A percentile compares a stretch with the other conserved stretches of the same genome.
Conservation (phyloP, 2,888 invertebrate genomes). For the Anagyrus pseudococci region DNA sequence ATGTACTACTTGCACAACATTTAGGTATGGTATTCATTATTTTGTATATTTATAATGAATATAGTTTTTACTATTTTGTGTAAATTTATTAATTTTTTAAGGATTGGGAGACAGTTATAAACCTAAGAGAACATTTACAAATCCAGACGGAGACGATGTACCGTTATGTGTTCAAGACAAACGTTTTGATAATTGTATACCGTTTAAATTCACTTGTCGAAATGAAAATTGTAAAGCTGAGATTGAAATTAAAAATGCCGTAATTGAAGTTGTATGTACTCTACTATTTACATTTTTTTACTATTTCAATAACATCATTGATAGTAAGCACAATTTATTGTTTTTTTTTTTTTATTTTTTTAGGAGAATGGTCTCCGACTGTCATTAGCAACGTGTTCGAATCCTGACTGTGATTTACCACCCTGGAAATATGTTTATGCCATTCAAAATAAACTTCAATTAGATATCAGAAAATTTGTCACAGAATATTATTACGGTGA, state of each 20-base stretch:
- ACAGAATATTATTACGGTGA: conserved; percentile 80
- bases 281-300: conserved; percentile 9
- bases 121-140: conserved; percentile 45
- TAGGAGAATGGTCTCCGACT: conserved; percentile 58
- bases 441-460: conserved; percentile 76
- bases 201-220: conserved; percentile 71
- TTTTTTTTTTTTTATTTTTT: conserved; percentile 46
- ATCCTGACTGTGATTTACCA: conserved; percentile 71
- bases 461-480: conserved; percentile 73
- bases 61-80: background rate
- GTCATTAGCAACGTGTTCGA: conserved; percentile 75
- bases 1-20: conserved; percentile 86
- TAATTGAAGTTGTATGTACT: conserved; percentile 56
- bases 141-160: conserved; percentile 46
- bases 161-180: conserved; percentile 63
- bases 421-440: conserved; percentile 73
- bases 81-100: conserved; percentile 34
- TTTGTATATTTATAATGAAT: background rate
- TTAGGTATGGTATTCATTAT: conserved; percentile 73
- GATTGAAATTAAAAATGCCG: conserved; percentile 61
- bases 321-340: no score
- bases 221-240: conserved; percentile 61
- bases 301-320: no score
- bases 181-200: conserved; percentile 67
- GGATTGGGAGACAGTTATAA: conserved; percentile 51